A percentile compares a stretch with the other conserved stretches of the same genome.
Evolutionary conservation across 1,140 invertebrate species (phyloP).

Genomic region (Pseudomyrmex sp.): DNA sequence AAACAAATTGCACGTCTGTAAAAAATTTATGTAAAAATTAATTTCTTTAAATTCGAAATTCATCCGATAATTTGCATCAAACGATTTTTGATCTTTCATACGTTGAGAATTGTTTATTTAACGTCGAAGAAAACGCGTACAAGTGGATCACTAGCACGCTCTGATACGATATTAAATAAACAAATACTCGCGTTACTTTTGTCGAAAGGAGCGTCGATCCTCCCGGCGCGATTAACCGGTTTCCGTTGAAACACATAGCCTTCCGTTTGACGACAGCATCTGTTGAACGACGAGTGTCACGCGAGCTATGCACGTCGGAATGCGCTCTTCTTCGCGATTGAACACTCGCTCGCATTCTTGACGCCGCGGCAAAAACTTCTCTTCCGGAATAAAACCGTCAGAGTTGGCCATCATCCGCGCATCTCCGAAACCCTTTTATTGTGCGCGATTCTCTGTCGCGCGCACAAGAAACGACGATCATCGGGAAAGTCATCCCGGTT

Average conservation of each 20-base stretch:
- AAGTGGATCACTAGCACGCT: slow-evolving; percentile 51
- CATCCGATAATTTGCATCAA: neutral
- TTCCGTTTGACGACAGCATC: neutral
- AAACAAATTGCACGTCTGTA: neutral
- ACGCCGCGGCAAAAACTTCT: neutral
- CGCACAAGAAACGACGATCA: neutral
- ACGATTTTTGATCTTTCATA: no score
- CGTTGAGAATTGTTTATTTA: no score
- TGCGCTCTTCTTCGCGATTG: neutral
- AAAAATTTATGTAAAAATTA: neutral
- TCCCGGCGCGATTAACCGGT: neutral
- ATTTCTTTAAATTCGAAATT: neutral
- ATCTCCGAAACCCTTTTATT: neutral
- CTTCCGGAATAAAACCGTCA: slow-evolving; percentile 30
- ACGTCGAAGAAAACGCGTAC: neutral
- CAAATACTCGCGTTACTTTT: neutral
- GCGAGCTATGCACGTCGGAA: neutral
- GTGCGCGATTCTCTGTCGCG: neutral
- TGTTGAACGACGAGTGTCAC: neutral
- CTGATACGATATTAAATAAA: neutral
- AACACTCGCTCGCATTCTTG: neutral
- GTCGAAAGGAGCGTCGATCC: neutral
- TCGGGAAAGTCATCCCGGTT: no score
- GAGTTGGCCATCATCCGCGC: neutral
- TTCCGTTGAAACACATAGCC: neutral